Conservation (phyloP, 2,888 invertebrate genomes). For the Teleiodes luculella region DNA sequence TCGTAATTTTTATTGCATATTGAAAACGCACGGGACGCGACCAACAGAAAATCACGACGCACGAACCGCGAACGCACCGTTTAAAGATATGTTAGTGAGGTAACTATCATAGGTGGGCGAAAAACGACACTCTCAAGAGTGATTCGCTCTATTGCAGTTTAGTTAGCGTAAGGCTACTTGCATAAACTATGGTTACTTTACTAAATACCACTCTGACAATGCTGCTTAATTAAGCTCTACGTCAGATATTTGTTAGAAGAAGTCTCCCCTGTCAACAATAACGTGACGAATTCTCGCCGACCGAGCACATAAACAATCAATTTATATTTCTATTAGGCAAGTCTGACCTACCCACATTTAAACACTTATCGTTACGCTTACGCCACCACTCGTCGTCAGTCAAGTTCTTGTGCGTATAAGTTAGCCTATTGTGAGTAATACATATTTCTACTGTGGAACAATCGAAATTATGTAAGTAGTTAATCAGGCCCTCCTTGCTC, state of each 20-base stretch:
- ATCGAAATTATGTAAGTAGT: conserved; percentile 37
- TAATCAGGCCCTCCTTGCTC: conserved; percentile 34
- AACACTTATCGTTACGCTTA: not conserved
- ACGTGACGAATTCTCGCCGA: too few relatives aligned
- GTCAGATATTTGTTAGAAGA: too few relatives aligned
- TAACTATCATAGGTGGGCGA: too few relatives aligned
- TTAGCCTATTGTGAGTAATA: conserved; percentile 13
- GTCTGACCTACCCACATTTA: not conserved
- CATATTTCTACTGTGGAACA: conserved; percentile 24
- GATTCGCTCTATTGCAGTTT: conserved; percentile 66
- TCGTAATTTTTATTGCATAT: too few relatives aligned
- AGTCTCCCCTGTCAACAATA: too few relatives aligned
- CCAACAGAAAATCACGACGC: too few relatives aligned
- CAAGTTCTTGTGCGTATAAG: conserved; percentile 18
- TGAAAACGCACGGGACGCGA: too few relatives aligned
- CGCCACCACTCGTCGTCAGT: not conserved
- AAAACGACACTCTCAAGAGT: conserved; percentile 53
- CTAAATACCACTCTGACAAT: too few relatives aligned
- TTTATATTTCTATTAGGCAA: not conserved
- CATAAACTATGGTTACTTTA: too few relatives aligned
- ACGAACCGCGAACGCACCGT: too few relatives aligned
- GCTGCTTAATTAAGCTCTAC: too few relatives aligned
- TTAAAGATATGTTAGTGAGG: too few relatives aligned
- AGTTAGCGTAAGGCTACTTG: conserved; percentile 68
- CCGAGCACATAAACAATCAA: not conserved